Base-by-base conservation (phyloP, 1,140 invertebrate genomes). In the Agrypnia vestita region DNA sequence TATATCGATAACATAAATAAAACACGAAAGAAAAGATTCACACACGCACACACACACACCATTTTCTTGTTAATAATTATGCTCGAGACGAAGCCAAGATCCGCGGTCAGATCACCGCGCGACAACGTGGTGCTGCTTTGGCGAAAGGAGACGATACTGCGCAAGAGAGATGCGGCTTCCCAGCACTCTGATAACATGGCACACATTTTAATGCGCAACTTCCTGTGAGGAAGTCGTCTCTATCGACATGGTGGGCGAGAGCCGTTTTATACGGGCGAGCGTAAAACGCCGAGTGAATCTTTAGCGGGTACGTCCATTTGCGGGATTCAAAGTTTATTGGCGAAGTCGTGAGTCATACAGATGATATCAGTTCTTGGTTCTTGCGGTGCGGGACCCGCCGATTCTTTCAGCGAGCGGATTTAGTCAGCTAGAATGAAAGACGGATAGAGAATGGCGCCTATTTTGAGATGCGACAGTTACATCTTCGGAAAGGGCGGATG, bases 191-290 rank as follows among this genome's bases (percentile, higher is more conserved):
- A 76, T 64, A 64, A 47, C 74, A n/a, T 17, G 74, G 35, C 59
- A 76, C 74, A 76, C 55, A 78, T 78, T 71, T 71, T 78, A 78
- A 78, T 71, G 56, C 15, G 35, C 55, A 35, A 55, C 69, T 72
- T 78, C 76, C 76, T 21, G 64, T 13, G 62, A 72, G 76, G 76
- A 78, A 56, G 76, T 67, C n/a, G 71, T 7, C 53, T 56, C 53
- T 56, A 56, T 25, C 25, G 13, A 9, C 4, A 21, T 21, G 15
- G 59, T 62, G 19, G 59, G 59, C 19, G 19, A 35, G 9, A 62
- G 21, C 21, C 59, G 21, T 21, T 62, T 25, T 62, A 62, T 62
- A 62, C 11, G 59, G 59, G 0, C n/a, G 15, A 15, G 12, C 56
- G 17, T n/a, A 46, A 69, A 47, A 51, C 67, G 67, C 67, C 47